Percentiles rank a stretch among this genome's conserved stretches.
phyloP scores from a whole-genome alignment of 2,113 vertebrate species.

The Callipepla californica region DNA sequence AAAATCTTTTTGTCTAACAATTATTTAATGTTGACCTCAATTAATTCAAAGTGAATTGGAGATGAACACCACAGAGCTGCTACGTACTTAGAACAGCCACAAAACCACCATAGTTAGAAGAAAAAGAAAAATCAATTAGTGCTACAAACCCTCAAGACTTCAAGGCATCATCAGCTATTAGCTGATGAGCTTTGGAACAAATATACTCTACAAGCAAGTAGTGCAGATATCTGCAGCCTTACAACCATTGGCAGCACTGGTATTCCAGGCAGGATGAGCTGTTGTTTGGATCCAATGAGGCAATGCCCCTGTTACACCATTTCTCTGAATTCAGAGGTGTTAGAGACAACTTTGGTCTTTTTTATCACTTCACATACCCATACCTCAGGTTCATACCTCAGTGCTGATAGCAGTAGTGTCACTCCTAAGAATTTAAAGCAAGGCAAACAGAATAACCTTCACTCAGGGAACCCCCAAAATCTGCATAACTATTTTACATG shows the following conservation, averaged over 20 bases:
- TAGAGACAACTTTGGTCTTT: neutral
- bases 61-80: neutral
- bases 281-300: neutral
- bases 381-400: neutral
- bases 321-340: neutral
- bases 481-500: neutral
- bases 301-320: neutral
- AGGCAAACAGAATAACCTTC: neutral
- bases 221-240: neutral
- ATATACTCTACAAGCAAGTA: neutral
- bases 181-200: neutral
- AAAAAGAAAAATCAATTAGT: constrained; percentile 20
- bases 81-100: neutral
- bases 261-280: neutral
- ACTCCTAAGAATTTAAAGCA: neutral
- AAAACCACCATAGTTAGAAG: constrained; percentile 3
- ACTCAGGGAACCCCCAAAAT: neutral
- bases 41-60: neutral
- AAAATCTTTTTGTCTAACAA: neutral
- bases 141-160: neutral
- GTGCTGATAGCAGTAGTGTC: neutral
- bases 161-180: neutral
- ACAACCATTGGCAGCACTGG: neutral
- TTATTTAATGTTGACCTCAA: neutral
- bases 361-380: neutral